Evolutionary conservation across 1,140 invertebrate species (phyloP), one percentile per base, ranked within the genome.

Genomic region (Drosophila pruinosa): DNA sequence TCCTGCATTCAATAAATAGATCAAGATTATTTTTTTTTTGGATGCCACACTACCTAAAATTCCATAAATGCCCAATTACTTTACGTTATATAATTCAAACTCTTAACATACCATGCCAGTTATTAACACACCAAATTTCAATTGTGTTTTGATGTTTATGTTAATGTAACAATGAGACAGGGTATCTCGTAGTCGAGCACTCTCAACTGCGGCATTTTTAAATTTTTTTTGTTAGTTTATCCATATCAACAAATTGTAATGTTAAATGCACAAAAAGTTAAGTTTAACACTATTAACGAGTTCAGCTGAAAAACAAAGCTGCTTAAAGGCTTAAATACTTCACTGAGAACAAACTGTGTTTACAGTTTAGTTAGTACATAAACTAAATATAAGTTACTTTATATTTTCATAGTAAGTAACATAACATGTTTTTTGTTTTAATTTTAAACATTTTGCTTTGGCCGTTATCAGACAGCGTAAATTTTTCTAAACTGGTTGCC

Each of bases 401-500:
- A 31, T 52, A 52, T 36, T 34, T 52, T 34, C 21, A 52, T 50
- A 52, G 48, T 28, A 26, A 6, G 45, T 48, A 48, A 48, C n/a
- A 21, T 24, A 48, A 26, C 14, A 34, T 36, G 48, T 19, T 43
- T 45, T 45, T 22, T 21, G 43, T 67, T 67, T 36, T 56, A n/a
- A n/a, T 65, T 21, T 53, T 21, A 31, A 34, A 34, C 31, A 36
- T 26, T 65, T 65, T 38, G 22, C 17, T 65, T 71, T 36, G 7
- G 24, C 53, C 28, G 48, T 70, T 69, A 69, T 69, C 59, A 63
- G 52, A 63, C 39, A 70, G 65, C 65, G 65, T 69, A 69, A 62
- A 52, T 24, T 53, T 69, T 69, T 69, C 65, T 69, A 69, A 69
- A 69, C 65, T 69, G 65, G 39, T 69, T 50, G 65, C 65, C 48